Conservation (phyloP, 2,888 invertebrate genomes). For the Nephrotoma flavescens region DNA sequence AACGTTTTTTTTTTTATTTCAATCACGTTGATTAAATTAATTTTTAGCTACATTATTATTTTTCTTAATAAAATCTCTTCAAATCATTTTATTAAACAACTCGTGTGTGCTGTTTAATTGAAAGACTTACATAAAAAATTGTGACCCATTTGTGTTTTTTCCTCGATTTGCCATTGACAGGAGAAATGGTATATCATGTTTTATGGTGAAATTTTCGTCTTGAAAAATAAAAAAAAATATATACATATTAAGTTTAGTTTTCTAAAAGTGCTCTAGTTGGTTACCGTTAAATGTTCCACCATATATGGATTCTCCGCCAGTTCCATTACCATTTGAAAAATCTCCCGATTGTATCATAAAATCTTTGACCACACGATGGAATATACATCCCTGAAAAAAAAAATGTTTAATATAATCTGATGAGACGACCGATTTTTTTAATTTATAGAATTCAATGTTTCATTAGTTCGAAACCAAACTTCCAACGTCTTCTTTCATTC, state of each 20-base stretch:
- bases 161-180: conserved; percentile 98
- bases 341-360: conserved; percentile 94
- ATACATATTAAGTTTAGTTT: neutral
- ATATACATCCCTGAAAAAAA: conserved; percentile 49
- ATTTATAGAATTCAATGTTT: too few species aligned
- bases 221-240: conserved; percentile 22
- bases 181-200: conserved; percentile 80
- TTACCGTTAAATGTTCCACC: conserved; percentile 92
- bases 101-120: neutral
- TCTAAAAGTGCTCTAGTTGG: conserved; percentile 8
- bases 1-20: neutral
- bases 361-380: conserved; percentile 91
- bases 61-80: neutral
- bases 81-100: neutral
- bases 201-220: conserved; percentile 87
- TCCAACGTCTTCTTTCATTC: too few species aligned
- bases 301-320: conserved; percentile 96
- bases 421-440: too few species aligned
- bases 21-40: neutral
- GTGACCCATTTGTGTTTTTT: conserved; percentile 94
- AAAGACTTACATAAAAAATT: conserved; percentile 92
- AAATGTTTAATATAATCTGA: neutral
- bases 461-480: too few species aligned
- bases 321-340: conserved; percentile 87
- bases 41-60: neutral